Percentiles rank a stretch among this genome's conserved stretches.
phyloP scores from a whole-genome alignment of 2,888 invertebrate species.

The Plagodis dolabraria region DNA sequence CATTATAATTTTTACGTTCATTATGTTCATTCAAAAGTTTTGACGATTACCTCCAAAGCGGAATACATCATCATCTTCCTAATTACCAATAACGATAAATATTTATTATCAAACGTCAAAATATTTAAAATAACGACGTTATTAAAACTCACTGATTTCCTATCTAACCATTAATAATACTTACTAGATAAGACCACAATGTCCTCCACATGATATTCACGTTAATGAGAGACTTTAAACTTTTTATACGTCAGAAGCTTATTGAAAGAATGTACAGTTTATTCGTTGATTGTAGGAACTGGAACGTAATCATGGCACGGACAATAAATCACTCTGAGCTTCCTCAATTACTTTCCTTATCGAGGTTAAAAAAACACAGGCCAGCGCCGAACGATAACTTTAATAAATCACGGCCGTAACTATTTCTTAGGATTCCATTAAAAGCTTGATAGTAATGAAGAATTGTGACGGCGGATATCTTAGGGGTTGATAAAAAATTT shows the following conservation, averaged over 20 bases:
- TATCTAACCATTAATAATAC: conserved; percentile 27
- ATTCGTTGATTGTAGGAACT: conserved; percentile 41
- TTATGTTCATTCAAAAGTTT: conserved; percentile 1
- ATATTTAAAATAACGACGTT: conserved; percentile 29
- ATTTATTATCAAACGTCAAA: conserved; percentile 27
- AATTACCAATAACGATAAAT: conserved; percentile 20
- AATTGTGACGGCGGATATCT: conserved; percentile 44
- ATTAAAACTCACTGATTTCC: conserved; percentile 25
- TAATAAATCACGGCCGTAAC: conserved; percentile 63
- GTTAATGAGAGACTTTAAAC: background rate
- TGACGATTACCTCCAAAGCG: background rate
- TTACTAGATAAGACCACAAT: conserved; percentile 21
- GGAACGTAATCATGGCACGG: conserved; percentile 38
- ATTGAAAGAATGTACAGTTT: conserved; percentile 51
- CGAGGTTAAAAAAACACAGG: conserved; percentile 58
- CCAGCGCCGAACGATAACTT: conserved; percentile 56
- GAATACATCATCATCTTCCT: conserved; percentile 22
- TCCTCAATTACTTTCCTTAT: conserved; percentile 73
- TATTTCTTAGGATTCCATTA: conserved; percentile 62
- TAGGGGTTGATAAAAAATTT: background rate
- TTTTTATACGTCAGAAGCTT: conserved; percentile 44
- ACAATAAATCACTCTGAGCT: conserved; percentile 59
- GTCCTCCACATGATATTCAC: conserved; percentile 2
- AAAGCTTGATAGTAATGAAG: conserved; percentile 59
- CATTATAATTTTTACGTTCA: background rate